phyloP scores from a whole-genome alignment of 2,797 vertebrate genomes.

The Sebastes itinus region DNA sequence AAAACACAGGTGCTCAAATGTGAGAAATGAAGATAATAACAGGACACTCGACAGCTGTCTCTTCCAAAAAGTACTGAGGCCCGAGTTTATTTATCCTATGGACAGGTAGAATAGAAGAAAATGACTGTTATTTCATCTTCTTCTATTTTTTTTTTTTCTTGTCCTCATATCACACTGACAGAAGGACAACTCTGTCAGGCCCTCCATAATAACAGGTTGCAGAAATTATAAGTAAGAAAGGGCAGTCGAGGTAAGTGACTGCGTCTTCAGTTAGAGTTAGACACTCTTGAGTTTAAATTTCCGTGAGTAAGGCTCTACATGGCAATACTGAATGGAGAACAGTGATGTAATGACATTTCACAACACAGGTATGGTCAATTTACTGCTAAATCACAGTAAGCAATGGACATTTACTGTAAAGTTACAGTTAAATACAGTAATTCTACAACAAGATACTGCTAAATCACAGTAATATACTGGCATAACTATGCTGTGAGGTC shows the following conservation, averaged over 20 bases:
- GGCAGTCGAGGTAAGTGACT: not conserved
- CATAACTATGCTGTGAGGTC: too few species aligned
- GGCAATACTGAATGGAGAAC: not conserved
- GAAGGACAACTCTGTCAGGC: not conserved
- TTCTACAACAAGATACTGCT: too few species aligned
- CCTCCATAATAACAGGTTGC: slow-evolving; percentile 9
- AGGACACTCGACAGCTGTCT: not conserved
- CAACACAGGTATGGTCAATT: not conserved
- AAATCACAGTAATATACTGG: too few species aligned
- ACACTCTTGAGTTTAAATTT: not conserved
- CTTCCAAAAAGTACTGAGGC: not conserved
- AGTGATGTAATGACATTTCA: slow-evolving; percentile 29
- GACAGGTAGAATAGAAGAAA: not conserved
- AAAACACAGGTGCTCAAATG: not conserved
- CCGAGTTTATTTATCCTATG: not conserved
- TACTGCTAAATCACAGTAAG: not conserved
- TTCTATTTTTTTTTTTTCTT: not conserved
- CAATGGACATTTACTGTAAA: too few species aligned
- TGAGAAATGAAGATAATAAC: not conserved
- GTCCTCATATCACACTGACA: not conserved
- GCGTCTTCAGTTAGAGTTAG: not conserved
- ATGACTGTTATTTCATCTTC: not conserved
- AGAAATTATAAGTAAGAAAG: not conserved
- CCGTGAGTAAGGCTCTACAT: not conserved
- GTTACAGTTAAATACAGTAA: too few species aligned